phyloP scores from a whole-genome alignment of 2,113 vertebrate species.

The Poecile atricapillus region DNA sequence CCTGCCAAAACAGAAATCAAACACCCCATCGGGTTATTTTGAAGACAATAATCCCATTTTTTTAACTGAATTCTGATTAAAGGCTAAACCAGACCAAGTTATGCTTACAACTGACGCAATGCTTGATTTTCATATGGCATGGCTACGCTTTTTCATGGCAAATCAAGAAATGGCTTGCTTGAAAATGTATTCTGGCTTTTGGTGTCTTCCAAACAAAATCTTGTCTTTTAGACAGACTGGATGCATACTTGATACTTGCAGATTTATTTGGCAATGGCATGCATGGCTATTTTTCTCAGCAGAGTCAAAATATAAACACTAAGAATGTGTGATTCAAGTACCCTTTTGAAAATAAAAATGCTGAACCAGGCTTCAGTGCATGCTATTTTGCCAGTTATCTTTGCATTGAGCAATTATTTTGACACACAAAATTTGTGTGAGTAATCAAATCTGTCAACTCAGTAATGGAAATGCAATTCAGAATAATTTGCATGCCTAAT shows the following conservation, averaged over 20 bases:
- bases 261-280: not conserved
- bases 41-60: not conserved
- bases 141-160: not conserved
- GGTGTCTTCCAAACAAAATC: not conserved
- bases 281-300: conserved; percentile 11
- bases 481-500: conserved; percentile 44
- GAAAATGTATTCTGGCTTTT: not conserved
- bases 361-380: not conserved
- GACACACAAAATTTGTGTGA: conserved; percentile 21
- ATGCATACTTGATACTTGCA: not conserved
- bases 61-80: not conserved
- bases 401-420: conserved; percentile 24
- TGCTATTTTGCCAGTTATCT: conserved; percentile 17
- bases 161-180: conserved; percentile 7
- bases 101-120: not conserved
- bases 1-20: not conserved
- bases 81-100: not conserved
- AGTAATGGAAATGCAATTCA: not conserved
- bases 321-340: not conserved
- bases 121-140: not conserved
- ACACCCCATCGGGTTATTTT: not conserved
- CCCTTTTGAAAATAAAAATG: not conserved
- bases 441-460: conserved; percentile 51
- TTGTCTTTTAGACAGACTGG: not conserved
- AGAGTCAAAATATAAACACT: not conserved